Evolutionary conservation across 2,888 invertebrate genomes (phyloP).

Genomic region (Saturnia pavonia): DNA sequence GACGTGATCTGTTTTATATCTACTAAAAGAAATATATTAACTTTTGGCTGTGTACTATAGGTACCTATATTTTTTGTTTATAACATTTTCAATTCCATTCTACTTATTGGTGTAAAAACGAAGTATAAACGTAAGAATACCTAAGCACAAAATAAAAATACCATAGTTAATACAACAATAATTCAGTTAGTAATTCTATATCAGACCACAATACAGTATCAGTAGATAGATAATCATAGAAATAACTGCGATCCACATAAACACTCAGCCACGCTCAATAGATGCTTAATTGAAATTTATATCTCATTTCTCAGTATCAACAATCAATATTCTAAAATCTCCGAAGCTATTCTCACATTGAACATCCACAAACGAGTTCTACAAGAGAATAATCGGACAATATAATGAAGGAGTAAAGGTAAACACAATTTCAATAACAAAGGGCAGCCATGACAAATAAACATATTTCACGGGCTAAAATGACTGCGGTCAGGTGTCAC

Average conservation of each 20-base stretch:
- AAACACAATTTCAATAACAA: slow-evolving; percentile 82
- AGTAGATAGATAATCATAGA: slow-evolving; percentile 72
- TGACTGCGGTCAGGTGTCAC: slow-evolving; percentile 81
- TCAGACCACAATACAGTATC: slow-evolving; percentile 48
- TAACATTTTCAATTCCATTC: not conserved
- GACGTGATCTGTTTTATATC: slow-evolving; percentile 35
- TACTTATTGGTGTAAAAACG: not conserved
- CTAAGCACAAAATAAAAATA: slow-evolving; percentile 42
- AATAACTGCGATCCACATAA: slow-evolving; percentile 63
- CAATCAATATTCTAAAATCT: slow-evolving; percentile 81
- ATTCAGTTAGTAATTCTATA: slow-evolving; percentile 51
- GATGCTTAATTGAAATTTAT: slow-evolving; percentile 80
- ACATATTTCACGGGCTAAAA: slow-evolving; percentile 81
- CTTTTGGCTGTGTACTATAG: not conserved
- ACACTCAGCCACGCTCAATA: slow-evolving; percentile 67
- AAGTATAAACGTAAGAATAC: not conserved
- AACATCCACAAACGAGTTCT: slow-evolving; percentile 76
- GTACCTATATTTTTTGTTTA: not conserved
- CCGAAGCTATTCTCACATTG: slow-evolving; percentile 72
- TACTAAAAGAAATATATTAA: not conserved
- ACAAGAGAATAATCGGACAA: slow-evolving; percentile 78
- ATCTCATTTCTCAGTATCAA: slow-evolving; percentile 81
- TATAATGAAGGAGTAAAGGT: slow-evolving; percentile 81
- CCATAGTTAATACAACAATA: slow-evolving; percentile 56
- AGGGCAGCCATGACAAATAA: slow-evolving; percentile 80